Evolutionary conservation across 1,140 invertebrate genomes (phyloP).

Genomic region (Drosophila leontia): DNA sequence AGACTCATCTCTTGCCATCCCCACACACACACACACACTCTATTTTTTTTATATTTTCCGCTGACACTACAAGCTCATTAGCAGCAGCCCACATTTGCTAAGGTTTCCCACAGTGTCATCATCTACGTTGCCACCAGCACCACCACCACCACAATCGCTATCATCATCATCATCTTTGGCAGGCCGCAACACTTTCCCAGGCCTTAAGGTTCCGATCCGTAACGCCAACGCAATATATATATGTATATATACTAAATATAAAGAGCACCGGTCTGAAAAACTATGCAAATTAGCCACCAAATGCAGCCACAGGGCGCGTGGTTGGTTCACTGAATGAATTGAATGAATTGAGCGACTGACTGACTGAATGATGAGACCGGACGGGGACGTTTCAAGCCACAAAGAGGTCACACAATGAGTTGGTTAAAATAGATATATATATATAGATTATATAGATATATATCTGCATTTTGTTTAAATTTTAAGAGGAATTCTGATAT

Average conservation of each 20-base stretch:
- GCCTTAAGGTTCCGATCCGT: constrained; percentile 52
- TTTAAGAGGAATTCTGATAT: background rate
- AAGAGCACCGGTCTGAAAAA: constrained; percentile 44
- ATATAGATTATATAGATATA: background rate
- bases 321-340: constrained; percentile 52
- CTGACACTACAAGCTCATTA: constrained; percentile 77
- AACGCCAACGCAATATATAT: constrained; percentile 67
- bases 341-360: constrained; percentile 31
- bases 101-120: constrained; percentile 81
- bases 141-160: background rate
- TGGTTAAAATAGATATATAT: background rate
- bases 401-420: constrained; percentile 10
- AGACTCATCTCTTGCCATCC: background rate
- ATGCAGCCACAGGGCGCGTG: constrained; percentile 59
- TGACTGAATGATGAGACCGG: constrained; percentile 31
- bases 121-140: constrained; percentile 15
- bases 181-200: constrained; percentile 72
- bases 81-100: constrained; percentile 73
- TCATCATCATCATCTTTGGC: constrained; percentile 36
- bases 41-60: constrained; percentile 33
- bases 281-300: constrained; percentile 80
- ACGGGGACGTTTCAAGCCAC: constrained; percentile 39
- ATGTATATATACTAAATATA: constrained; percentile 28
- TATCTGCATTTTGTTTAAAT: background rate
- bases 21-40: background rate